Conservation (phyloP, 2,113 vertebrate species). For the Lepus europaeus region DNA sequence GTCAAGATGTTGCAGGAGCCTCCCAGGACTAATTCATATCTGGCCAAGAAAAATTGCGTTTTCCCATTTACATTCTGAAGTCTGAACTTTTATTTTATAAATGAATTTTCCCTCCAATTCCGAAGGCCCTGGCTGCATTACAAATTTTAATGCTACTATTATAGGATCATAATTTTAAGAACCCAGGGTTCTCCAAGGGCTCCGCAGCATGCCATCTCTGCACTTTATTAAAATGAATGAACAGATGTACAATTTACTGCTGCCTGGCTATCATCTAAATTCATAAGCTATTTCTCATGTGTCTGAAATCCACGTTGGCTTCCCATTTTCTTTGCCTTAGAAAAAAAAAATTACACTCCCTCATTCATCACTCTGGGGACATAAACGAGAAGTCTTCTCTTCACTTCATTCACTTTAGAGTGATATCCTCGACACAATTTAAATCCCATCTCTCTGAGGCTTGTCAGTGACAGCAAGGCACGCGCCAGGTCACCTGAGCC, state of each 20-base stretch:
- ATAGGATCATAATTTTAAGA: slow-evolving; percentile 88
- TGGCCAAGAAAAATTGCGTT: slow-evolving; percentile 71
- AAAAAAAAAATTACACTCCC: slow-evolving; percentile 78
- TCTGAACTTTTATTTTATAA: slow-evolving; percentile 84
- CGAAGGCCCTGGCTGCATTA: slow-evolving; percentile 83
- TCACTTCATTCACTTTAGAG: slow-evolving; percentile 86
- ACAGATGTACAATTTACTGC: slow-evolving; percentile 92
- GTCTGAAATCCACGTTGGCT: slow-evolving; percentile 87
- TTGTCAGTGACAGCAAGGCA: slow-evolving; percentile 65
- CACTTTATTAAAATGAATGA: slow-evolving; percentile 94
- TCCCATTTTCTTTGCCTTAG: slow-evolving; percentile 87
- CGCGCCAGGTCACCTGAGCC: slow-evolving; percentile 16
- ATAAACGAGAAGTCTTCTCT: slow-evolving; percentile 79
- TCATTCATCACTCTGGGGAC: slow-evolving; percentile 87
- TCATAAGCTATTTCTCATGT: slow-evolving; percentile 93
- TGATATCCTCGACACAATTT: slow-evolving; percentile 85
- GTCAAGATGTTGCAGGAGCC: slow-evolving; percentile 62
- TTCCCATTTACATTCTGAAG: slow-evolving; percentile 79
- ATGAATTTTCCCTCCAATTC: slow-evolving; percentile 87
- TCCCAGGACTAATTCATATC: slow-evolving; percentile 75
- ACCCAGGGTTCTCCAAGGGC: slow-evolving; percentile 84
- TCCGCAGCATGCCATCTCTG: slow-evolving; percentile 87
- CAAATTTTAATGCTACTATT: slow-evolving; percentile 88
- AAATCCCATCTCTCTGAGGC: slow-evolving; percentile 85
- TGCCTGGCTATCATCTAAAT: slow-evolving; percentile 90